These are phyloP conservation scores for Paramormyrops kingsleyae DNA, from an alignment of 2,113 vertebrate species.

Conservation along the genomic window DNA sequence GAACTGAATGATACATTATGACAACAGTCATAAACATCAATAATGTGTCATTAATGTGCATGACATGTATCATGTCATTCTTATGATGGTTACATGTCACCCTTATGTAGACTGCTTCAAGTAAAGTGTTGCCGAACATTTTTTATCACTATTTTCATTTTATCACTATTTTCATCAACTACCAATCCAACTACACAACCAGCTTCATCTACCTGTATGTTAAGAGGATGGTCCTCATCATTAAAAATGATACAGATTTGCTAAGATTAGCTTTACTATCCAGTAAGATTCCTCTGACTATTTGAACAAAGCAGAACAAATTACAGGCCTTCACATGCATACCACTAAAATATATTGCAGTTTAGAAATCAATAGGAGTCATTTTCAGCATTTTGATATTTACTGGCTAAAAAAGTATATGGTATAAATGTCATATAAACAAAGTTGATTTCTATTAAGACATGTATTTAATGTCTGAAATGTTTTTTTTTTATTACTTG, in stretches of 20 bases:
- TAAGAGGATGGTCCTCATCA: not conserved
- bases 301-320: not conserved
- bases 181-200: not conserved
- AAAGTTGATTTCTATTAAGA: not conserved
- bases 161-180: not conserved
- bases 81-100: too few relatives aligned
- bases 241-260: not conserved
- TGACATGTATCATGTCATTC: too few relatives aligned
- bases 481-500: not conserved
- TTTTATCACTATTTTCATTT: not conserved
- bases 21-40: too few relatives aligned
- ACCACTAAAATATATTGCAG: not conserved
- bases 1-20: too few relatives aligned
- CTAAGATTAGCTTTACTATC: not conserved
- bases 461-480: not conserved
- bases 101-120: too few relatives aligned
- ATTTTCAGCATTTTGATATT: not conserved
- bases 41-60: too few relatives aligned
- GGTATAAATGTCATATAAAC: not conserved
- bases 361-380: not conserved
- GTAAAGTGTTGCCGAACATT: too few relatives aligned
- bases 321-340: not conserved
- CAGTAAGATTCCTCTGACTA: not conserved
- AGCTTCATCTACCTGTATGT: not conserved
- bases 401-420: not conserved